Conservation (phyloP, 2,797 vertebrate species). For the Syndactyla subalaris region DNA sequence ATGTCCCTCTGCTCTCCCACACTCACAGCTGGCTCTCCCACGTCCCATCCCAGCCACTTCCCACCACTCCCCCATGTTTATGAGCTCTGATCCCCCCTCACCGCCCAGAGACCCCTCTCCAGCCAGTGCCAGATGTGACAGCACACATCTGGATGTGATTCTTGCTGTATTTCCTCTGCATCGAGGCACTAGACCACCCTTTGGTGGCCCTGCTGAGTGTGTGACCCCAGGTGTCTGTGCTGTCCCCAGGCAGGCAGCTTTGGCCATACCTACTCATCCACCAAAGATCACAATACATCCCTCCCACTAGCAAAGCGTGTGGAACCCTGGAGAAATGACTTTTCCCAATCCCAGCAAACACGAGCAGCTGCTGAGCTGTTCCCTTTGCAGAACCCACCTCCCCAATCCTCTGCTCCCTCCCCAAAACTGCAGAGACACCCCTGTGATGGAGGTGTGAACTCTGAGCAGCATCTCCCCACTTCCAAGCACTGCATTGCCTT, state of each 20-base stretch:
- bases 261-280: not conserved
- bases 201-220: not conserved
- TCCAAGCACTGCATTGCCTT: not conserved
- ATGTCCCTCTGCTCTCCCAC: not conserved
- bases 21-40: too few species aligned
- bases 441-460: not conserved
- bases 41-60: not conserved
- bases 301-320: not conserved
- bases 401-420: not conserved
- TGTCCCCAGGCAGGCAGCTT: not conserved
- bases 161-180: not conserved
- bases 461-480: not conserved
- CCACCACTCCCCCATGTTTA: accelerated
- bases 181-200: not conserved
- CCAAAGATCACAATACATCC: not conserved
- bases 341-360: not conserved
- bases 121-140: not conserved
- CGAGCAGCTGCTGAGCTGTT: not conserved
- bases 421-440: too few species aligned
- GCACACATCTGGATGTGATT: not conserved
- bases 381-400: not conserved
- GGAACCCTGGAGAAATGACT: not conserved
- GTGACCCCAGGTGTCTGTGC: not conserved
- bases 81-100: not conserved
- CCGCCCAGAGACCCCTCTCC: not conserved